These are phyloP conservation scores for Xestia rhomboidea DNA, from an alignment of 2,888 invertebrate species.

Conservation along the genomic window DNA sequence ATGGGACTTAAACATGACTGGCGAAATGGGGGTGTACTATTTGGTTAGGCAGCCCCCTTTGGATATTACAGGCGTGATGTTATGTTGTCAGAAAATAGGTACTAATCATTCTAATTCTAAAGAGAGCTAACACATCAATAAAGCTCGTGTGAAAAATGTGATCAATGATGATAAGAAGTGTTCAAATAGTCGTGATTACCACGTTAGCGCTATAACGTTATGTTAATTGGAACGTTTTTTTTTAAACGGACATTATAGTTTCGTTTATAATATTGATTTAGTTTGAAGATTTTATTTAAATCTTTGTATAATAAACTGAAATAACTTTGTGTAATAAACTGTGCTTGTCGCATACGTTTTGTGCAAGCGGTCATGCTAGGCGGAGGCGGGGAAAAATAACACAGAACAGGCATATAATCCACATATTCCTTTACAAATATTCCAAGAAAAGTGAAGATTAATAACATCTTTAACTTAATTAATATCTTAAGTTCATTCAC, in stretches of 20 bases:
- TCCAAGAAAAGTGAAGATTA: neutral
- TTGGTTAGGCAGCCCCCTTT: neutral
- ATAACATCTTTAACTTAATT: neutral
- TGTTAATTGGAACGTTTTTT: neutral
- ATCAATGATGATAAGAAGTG: neutral
- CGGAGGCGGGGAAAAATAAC: neutral
- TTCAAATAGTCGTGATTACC: neutral
- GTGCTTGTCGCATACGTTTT: no score
- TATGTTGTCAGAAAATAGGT: neutral
- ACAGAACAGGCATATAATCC: neutral
- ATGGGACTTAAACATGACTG: neutral
- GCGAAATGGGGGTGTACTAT: neutral
- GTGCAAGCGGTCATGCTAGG: no score
- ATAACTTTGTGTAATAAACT: no score
- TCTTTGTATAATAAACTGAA: no score
- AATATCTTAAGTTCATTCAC: neutral
- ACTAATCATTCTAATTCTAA: neutral
- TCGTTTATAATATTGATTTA: neutral
- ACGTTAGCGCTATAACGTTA: neutral
- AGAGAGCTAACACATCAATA: neutral
- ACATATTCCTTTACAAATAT: neutral
- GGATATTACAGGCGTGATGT: neutral
- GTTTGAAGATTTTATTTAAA: neutral
- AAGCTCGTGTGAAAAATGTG: slow-evolving; percentile 2
- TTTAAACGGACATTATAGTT: neutral